Base-by-base conservation (phyloP, 2,113 vertebrate species). In the Lepisosteus osseus region DNA sequence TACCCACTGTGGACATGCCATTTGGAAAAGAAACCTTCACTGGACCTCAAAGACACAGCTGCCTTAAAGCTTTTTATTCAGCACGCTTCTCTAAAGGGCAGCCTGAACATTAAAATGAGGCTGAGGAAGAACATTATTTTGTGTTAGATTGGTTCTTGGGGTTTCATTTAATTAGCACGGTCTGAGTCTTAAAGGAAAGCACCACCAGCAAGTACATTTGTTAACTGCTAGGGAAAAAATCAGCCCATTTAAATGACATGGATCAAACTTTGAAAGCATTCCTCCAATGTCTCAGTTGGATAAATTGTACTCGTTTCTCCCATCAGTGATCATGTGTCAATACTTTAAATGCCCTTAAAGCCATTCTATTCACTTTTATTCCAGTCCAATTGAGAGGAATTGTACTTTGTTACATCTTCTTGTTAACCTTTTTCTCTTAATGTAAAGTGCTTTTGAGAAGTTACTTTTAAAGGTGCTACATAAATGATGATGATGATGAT, bases 1-100 rank as follows among this genome's bases (percentile, higher is more conserved):
- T 74, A 74, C 47, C 67, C 47, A 69, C 56, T 43, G 3, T 43
- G 61, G 72, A 74, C 61, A 56, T 70, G 61, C 61, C 67, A 74
- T 69, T 74, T 74, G 42, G 41, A 55, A 13, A 67, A 74, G 29
- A 51, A 74, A 65, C 67, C 47, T 56, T 45, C 67, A 64, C 40
- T 65, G 54, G 61, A 68, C 59, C 41, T 69, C 61, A 74, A 69
- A 54, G 40, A 74, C 72, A 51, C 59, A 61, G 61, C 64, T 65
- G 62, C 67, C 61, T 45, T 54, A 42, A 45, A 51, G 45, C 57
- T 8, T 64, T 42, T 69, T 47, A 61, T 64, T 45, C 47, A 29
- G 42, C 54, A 17, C 6, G 6, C 15, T 3, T 55, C 70, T 55
- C 54, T 65, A 72, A 72, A 65, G 62, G 63, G 62, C 70, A 66